These are phyloP conservation scores for Euthynnus affinis DNA, from an alignment of 2,797 vertebrate genomes.

Conservation along the genomic window DNA sequence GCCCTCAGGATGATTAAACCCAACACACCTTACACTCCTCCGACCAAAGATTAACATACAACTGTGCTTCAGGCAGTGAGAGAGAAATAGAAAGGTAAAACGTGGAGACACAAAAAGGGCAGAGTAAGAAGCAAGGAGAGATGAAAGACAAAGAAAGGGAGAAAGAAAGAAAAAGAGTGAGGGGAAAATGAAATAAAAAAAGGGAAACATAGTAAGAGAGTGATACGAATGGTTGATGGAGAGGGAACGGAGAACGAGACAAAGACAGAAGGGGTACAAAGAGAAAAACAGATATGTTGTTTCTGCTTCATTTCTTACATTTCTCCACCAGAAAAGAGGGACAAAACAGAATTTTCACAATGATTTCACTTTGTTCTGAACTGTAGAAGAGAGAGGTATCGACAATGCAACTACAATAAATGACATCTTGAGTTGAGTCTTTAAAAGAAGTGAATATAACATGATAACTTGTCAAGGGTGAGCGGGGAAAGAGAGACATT, in stretches of 20 bases:
- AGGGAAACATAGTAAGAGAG: not conserved
- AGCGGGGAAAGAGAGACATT: no score
- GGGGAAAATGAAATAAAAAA: slow-evolving; percentile 13
- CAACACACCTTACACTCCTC: slow-evolving; percentile 72
- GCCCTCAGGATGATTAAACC: slow-evolving; percentile 77
- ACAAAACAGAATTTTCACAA: slow-evolving; percentile 9
- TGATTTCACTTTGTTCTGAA: not conserved
- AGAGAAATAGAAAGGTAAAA: slow-evolving; percentile 18
- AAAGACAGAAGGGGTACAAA: not conserved
- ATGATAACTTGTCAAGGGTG: no score
- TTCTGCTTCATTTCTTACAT: not conserved
- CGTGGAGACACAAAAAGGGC: slow-evolving; percentile 17
- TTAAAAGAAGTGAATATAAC: no score
- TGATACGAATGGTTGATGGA: not conserved
- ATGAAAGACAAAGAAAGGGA: not conserved
- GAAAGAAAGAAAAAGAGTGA: not conserved
- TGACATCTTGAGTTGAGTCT: no score
- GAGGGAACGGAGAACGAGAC: not conserved
- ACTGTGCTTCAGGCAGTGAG: slow-evolving; percentile 52
- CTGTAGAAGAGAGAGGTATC: not conserved
- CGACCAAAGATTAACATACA: slow-evolving; percentile 67
- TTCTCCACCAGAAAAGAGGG: not conserved
- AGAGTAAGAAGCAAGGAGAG: not conserved
- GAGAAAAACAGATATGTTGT: slow-evolving; percentile 9
- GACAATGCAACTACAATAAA: no score